These are phyloP conservation scores for Anneissia japonica DNA, from an alignment of 35 echinoderm and acorn worm species.

Conservation along the genomic window DNA sequence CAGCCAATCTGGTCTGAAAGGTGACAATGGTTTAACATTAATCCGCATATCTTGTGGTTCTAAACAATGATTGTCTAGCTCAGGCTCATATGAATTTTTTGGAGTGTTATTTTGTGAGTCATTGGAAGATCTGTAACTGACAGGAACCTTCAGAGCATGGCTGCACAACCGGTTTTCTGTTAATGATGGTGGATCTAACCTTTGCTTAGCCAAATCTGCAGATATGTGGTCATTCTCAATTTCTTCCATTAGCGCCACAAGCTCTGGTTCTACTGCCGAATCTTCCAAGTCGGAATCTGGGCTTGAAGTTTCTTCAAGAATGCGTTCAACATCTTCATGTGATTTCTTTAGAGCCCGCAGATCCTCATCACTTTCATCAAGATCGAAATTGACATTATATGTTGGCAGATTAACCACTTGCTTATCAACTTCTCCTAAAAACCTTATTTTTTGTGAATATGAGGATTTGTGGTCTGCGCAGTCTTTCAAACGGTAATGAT, in stretches of 20 bases:
- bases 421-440: background rate
- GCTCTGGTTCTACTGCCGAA: constrained; percentile 69
- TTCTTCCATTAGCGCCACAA: constrained; percentile 53
- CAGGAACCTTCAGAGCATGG: background rate
- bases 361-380: constrained; percentile 56
- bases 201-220: background rate
- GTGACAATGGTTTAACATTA: constrained; percentile 35
- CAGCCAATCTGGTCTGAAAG: constrained; percentile 46
- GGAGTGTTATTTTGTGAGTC: no score
- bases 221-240: background rate
- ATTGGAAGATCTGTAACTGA: background rate
- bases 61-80: background rate
- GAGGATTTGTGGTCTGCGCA: no score
- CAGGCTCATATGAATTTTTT: background rate
- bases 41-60: constrained; percentile 22
- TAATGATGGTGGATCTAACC: background rate
- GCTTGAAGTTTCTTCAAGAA: constrained; percentile 46
- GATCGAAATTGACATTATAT: constrained; percentile 67
- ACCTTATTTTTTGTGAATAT: no score
- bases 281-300: constrained; percentile 62
- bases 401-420: background rate
- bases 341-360: background rate
- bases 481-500: no score
- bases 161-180: background rate
- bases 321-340: background rate